phyloP scores from a whole-genome alignment of 2,888 invertebrate species.

The Volucella bombylans region DNA sequence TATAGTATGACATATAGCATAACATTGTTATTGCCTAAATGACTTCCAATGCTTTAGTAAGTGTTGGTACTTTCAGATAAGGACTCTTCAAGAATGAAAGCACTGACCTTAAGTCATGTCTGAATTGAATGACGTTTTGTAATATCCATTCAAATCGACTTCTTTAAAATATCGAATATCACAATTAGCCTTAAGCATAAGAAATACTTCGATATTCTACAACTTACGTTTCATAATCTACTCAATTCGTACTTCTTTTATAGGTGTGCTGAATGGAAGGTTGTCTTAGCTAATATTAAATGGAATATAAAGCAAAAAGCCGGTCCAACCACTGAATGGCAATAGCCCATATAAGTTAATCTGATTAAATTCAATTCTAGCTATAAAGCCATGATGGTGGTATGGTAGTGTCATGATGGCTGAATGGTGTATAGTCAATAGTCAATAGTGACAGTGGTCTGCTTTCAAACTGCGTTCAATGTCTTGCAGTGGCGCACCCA shows the following conservation, averaged over 20 bases:
- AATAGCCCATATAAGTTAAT: slow-evolving; percentile 68
- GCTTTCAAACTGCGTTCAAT: slow-evolving; percentile 69
- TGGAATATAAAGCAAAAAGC: slow-evolving; percentile 57
- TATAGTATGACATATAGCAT: too few species aligned
- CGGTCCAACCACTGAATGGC: slow-evolving; percentile 61
- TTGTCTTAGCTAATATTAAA: slow-evolving; percentile 45
- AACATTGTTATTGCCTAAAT: too few species aligned
- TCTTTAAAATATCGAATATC: neutral
- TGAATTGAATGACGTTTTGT: neutral
- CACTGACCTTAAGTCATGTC: too few species aligned
- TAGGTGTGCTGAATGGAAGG: slow-evolving; percentile 65
- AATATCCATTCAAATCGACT: neutral
- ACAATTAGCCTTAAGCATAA: slow-evolving; percentile 8
- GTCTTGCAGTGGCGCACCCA: slow-evolving; percentile 71
- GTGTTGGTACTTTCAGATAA: too few species aligned
- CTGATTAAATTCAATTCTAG: slow-evolving; percentile 71
- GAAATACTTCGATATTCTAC: neutral
- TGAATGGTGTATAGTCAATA: too few species aligned
- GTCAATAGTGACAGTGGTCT: slow-evolving; percentile 44
- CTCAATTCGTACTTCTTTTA: slow-evolving; percentile 40
- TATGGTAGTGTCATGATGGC: slow-evolving; percentile 41
- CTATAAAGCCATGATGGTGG: slow-evolving; percentile 51
- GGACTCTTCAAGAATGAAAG: too few species aligned
- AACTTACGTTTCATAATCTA: neutral
- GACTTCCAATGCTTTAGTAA: too few species aligned